Conservation (phyloP, 2,113 vertebrate species). For the Hassar affinis region DNA sequence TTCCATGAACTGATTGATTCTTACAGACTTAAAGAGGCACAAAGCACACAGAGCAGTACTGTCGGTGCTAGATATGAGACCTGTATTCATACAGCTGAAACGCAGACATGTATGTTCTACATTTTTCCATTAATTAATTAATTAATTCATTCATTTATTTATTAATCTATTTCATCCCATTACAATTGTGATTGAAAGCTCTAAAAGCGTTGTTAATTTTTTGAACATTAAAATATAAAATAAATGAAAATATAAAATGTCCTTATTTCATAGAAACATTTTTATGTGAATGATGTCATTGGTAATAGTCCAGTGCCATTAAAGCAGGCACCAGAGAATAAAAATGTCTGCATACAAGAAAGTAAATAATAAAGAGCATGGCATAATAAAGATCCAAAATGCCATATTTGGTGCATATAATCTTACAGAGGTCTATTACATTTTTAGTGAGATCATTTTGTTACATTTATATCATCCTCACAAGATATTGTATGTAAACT, state of each 20-base stretch:
- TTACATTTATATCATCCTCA: not conserved
- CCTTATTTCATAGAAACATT: not conserved
- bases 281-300: not conserved
- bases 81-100: not conserved
- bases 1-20: constrained; percentile 18
- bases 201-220: not conserved
- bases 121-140: not conserved
- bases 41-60: not conserved
- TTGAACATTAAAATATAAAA: not conserved
- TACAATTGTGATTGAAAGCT: not conserved
- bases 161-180: not conserved
- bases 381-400: not conserved
- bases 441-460: not conserved
- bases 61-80: not conserved
- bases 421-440: not conserved
- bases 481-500: not conserved
- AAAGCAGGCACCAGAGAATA: not conserved
- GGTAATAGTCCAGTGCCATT: not conserved
- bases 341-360: not conserved
- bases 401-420: not conserved
- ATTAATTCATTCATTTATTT: not conserved
- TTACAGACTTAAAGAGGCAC: constrained; percentile 15
- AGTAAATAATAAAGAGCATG: not conserved
- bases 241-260: not conserved
- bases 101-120: not conserved